These are phyloP conservation scores for Urosaurus nigricauda DNA, from an alignment of 2,797 vertebrate species.

Conservation along the genomic window DNA sequence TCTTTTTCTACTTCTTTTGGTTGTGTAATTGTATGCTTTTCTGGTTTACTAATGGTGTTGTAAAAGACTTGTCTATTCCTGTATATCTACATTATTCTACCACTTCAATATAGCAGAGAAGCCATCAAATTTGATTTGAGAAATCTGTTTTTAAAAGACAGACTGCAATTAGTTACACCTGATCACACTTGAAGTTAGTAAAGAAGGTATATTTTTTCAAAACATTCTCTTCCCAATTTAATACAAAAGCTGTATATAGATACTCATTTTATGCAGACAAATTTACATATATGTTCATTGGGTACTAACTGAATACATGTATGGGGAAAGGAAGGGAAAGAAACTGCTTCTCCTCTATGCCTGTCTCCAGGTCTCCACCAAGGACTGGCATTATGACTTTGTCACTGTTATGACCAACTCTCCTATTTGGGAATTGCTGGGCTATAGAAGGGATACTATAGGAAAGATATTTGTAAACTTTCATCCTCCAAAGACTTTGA, in stretches of 20 bases:
- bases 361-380: too few relatives aligned
- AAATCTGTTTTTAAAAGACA: background rate
- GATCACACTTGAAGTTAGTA: background rate
- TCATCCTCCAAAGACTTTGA: too few relatives aligned
- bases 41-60: background rate
- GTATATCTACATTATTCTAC: background rate
- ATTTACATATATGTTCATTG: background rate
- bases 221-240: background rate
- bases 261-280: too few relatives aligned
- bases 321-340: background rate
- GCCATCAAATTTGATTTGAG: slow-evolving; percentile 45
- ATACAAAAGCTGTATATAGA: too few relatives aligned
- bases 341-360: background rate
- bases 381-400: background rate
- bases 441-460: background rate
- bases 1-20: background rate
- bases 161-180: background rate
- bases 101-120: slow-evolving; percentile 42
- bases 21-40: slow-evolving; percentile 35
- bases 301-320: background rate
- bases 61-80: slow-evolving; percentile 8
- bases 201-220: background rate
- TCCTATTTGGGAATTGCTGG: background rate
- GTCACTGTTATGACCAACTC: too few relatives aligned
- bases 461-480: too few relatives aligned